A percentile compares a stretch with the other conserved stretches of the same genome.
phyloP scores from a whole-genome alignment of 2,113 vertebrate genomes.

The Salvelinus alpinus region DNA sequence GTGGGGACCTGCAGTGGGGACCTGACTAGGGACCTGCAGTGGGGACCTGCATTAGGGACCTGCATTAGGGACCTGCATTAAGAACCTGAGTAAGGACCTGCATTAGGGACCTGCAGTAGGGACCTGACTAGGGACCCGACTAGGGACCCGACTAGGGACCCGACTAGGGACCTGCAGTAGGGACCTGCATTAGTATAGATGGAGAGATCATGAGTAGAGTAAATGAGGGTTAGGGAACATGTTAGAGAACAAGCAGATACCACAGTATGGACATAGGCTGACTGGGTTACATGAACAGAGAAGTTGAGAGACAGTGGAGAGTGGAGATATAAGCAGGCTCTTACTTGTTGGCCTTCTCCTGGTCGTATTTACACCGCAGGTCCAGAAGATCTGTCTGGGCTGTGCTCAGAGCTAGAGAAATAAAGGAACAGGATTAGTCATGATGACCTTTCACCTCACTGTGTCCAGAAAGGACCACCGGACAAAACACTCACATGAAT shows the following conservation, averaged over 20 bases:
- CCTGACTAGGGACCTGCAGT: no score
- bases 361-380: constrained; percentile 90
- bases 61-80: no score
- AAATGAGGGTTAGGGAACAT: background rate
- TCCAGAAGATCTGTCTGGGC: constrained; percentile 92
- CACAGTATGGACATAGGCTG: background rate
- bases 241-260: background rate
- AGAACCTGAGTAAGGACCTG: no score
- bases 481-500: constrained; percentile 80
- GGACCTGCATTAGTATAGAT: no score
- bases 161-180: no score
- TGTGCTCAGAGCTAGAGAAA: constrained; percentile 83
- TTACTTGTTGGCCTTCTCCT: constrained; percentile 91
- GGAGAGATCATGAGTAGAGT: no score
- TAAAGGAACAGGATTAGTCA: constrained; percentile 24
- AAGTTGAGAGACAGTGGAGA: background rate
- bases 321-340: constrained; percentile 36
- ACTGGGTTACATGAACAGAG: background rate
- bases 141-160: no score
- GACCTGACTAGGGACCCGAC: no score
- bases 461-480: background rate
- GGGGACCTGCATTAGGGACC: no score
- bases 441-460: constrained; percentile 45
- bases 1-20: fast-evolving
- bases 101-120: no score